Conservation (phyloP, 2,888 invertebrate species). For the Selenia dentaria region DNA sequence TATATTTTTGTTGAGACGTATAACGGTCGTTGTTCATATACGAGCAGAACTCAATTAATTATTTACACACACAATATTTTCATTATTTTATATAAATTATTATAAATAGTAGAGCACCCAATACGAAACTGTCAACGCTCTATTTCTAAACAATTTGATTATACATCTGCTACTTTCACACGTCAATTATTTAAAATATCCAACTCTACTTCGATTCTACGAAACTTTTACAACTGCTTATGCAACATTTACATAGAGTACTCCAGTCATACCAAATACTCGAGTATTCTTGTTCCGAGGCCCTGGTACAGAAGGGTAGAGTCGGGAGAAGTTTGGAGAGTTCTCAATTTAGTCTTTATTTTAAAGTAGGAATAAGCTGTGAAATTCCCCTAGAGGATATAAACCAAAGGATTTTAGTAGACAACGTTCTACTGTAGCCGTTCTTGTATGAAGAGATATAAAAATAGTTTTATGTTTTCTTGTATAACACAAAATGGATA, state of each 20-base stretch:
- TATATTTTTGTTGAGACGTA: too few species aligned
- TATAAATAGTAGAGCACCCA: too few species aligned
- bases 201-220: neutral
- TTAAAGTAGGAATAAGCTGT: conserved; percentile 4
- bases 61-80: too few species aligned
- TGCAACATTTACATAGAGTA: neutral
- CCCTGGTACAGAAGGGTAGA: conserved; percentile 5
- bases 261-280: conserved; percentile 17
- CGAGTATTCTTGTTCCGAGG: conserved; percentile 8
- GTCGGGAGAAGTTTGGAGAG: conserved; percentile 3
- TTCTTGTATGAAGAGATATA: neutral
- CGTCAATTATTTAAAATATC: neutral
- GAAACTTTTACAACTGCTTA: neutral
- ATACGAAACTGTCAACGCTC: too few species aligned
- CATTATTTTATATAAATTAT: too few species aligned
- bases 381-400: conserved; percentile 4
- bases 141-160: too few species aligned
- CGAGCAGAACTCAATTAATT: too few species aligned
- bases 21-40: too few species aligned
- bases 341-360: conserved; percentile 11
- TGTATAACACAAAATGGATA: too few species aligned
- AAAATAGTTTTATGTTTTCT: too few species aligned
- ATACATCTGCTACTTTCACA: neutral
- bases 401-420: conserved; percentile 4
- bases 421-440: conserved; percentile 1